These are phyloP conservation scores for Crematogaster levior DNA, from an alignment of 2,888 invertebrate species.

Conservation along the genomic window DNA sequence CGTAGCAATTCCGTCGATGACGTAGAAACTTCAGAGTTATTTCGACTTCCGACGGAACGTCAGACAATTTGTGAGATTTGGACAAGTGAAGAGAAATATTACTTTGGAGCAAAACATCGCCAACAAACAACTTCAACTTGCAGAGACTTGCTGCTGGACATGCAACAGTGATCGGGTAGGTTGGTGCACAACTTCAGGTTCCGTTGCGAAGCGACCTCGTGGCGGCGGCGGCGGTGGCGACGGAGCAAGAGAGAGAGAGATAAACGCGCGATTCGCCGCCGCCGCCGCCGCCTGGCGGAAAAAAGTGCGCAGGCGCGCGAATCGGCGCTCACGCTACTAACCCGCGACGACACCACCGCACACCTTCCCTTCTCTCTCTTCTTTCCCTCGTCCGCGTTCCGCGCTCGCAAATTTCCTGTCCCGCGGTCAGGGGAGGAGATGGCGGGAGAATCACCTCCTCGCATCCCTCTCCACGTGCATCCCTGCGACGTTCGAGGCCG, in stretches of 20 bases:
- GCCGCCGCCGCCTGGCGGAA: constrained; percentile 55
- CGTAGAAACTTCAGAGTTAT: constrained; percentile 25
- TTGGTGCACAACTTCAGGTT: constrained; percentile 64
- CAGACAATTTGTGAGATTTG: not conserved
- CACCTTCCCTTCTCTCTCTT: constrained; percentile 19
- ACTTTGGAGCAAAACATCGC: not conserved
- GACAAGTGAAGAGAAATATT: not conserved
- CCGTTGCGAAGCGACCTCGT: constrained; percentile 69
- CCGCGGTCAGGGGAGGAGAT: constrained; percentile 6
- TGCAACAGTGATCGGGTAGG: constrained; percentile 71
- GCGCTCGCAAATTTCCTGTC: constrained; percentile 64
- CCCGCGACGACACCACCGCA: constrained; percentile 60
- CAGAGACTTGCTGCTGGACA: constrained; percentile 52
- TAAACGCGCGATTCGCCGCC: constrained; percentile 41
- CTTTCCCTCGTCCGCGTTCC: constrained; percentile 13
- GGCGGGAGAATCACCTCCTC: constrained; percentile 36
- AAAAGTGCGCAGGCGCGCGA: constrained; percentile 74
- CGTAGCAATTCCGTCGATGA: constrained; percentile 66
- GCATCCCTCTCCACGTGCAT: constrained; percentile 59
- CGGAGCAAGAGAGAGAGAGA: constrained; percentile 26
- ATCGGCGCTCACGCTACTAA: constrained; percentile 65
- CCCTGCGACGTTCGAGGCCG: constrained; percentile 40
- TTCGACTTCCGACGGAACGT: not conserved
- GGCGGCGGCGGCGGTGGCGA: constrained; percentile 38
- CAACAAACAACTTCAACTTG: not conserved